Evolutionary conservation across 1,140 invertebrate species (phyloP), one percentile per base, ranked within the genome.

Genomic region (Ips nitidus): DNA sequence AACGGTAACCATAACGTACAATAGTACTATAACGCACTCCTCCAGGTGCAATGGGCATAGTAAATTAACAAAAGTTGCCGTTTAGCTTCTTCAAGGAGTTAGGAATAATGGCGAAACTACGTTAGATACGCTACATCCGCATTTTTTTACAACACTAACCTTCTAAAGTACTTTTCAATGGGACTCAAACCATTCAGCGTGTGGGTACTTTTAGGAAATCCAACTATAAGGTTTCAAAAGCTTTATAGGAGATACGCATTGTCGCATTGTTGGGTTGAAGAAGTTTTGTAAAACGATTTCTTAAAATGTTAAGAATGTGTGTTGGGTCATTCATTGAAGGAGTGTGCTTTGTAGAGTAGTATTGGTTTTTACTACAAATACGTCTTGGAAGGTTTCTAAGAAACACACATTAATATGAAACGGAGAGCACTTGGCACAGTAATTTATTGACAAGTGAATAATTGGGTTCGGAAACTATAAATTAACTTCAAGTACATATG

Each of bases 101-200:
- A 7, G 5, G 7, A 56, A 56, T 39, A 56, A 56, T 56, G 38
- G 53, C 22, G 37, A 56, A 37, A 56, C 53, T 56, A 56, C 53
- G 37, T 56, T 56, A 56, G 53, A 37, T 56, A 56, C 6, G 7
- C 53, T 56, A 56, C 53, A 56, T 56, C 53, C 53, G 53, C 53
- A 56, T 22, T 56, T 56, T 56, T 39, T 56, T 56, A 56, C 53
- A 56, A 56, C 7, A 22, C 38, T 56, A 6, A 37, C 53, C 53
- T 56, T 37, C 53, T 56, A 37, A 56, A 56, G 53, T 56, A 37
- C 38, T 56, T 56, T 56, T 56, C 7, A 56, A 56, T 56, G 53
- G 38, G 7, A 22, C 7, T 7, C 1, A 56, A 6, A n/a, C 53
- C 53, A 56, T 56, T 56, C 53, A 56, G 8, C 6, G 45, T n/a